A percentile compares a stretch with the other conserved stretches of the same genome.
These are phyloP conservation scores for Ptilodon capucinus DNA, from an alignment of 2,888 invertebrate species.

Conservation along the genomic window DNA sequence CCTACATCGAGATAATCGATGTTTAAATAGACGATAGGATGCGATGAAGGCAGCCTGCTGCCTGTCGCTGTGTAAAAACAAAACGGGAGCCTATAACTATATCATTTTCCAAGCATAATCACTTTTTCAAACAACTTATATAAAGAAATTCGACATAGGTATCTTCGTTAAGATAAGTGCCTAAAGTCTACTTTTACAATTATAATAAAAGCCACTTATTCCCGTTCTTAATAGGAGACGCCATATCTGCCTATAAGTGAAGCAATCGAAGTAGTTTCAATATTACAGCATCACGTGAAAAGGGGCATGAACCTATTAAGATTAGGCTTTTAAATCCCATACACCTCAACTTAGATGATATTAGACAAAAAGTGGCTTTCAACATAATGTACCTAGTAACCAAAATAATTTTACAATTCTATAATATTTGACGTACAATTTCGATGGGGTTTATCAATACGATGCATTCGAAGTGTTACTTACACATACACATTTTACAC, in stretches of 20 bases:
- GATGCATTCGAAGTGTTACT: slow-evolving; percentile 21
- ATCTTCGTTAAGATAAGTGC: slow-evolving; percentile 6
- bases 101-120: neutral
- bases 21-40: slow-evolving; percentile 21
- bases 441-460: slow-evolving; percentile 26
- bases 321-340: too few relatives aligned
- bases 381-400: slow-evolving; percentile 4
- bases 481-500: slow-evolving; percentile 33
- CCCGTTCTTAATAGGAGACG: too few relatives aligned
- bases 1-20: slow-evolving; percentile 27
- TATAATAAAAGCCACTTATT: neutral
- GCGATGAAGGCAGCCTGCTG: slow-evolving; percentile 31
- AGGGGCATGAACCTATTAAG: too few relatives aligned
- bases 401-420: slow-evolving; percentile 16
- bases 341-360: too few relatives aligned
- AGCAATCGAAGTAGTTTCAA: too few relatives aligned
- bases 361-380: neutral
- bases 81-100: neutral
- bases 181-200: neutral
- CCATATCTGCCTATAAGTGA: too few relatives aligned
- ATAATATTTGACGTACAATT: slow-evolving; percentile 21
- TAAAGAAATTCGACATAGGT: slow-evolving; percentile 12
- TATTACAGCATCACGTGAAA: too few relatives aligned
- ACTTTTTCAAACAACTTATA: slow-evolving; percentile 1
- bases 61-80: slow-evolving; percentile 14